Evolutionary conservation across 2,888 invertebrate genomes (phyloP).

Genomic region (Incurvaria masculella): DNA sequence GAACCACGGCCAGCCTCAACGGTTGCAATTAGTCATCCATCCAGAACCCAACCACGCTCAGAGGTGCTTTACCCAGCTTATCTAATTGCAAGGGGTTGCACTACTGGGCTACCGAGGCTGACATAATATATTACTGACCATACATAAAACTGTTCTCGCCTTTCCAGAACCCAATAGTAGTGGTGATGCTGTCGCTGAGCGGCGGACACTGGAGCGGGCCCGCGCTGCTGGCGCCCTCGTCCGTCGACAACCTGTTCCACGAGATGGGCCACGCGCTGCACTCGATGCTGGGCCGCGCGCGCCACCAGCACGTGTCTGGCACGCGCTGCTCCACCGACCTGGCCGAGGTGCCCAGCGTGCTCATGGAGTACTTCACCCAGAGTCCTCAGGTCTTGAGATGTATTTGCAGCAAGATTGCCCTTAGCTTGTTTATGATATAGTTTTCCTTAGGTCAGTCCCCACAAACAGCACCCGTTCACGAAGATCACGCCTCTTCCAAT

Average conservation of each 20-base stretch:
- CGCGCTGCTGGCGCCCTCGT: slow-evolving; percentile 75
- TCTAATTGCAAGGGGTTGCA: too few species aligned
- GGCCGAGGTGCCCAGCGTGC: slow-evolving; percentile 97
- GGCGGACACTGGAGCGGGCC: slow-evolving; percentile 72
- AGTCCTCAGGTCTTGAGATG: slow-evolving; percentile 86
- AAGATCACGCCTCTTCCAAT: too few species aligned
- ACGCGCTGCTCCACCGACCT: slow-evolving; percentile 97
- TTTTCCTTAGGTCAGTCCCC: too few species aligned
- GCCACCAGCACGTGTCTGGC: slow-evolving; percentile 96
- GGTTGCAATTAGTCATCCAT: too few species aligned
- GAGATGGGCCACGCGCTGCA: slow-evolving; percentile 99
- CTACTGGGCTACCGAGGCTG: too few species aligned
- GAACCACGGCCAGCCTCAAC: too few species aligned
- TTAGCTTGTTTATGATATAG: too few species aligned
- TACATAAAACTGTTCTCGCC: background rate
- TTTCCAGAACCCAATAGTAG: slow-evolving; percentile 80
- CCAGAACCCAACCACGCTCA: too few species aligned
- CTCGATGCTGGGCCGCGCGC: slow-evolving; percentile 94
- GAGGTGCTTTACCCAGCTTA: too few species aligned
- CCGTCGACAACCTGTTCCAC: slow-evolving; percentile 96
- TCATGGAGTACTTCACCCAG: slow-evolving; percentile 97
- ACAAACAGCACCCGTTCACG: too few species aligned
- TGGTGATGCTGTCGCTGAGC: slow-evolving; percentile 86
- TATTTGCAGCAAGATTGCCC: too few species aligned
- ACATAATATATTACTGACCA: background rate